Evolutionary conservation across 1,140 invertebrate species (phyloP).

Genomic region (Scaptomyza hsui): DNA sequence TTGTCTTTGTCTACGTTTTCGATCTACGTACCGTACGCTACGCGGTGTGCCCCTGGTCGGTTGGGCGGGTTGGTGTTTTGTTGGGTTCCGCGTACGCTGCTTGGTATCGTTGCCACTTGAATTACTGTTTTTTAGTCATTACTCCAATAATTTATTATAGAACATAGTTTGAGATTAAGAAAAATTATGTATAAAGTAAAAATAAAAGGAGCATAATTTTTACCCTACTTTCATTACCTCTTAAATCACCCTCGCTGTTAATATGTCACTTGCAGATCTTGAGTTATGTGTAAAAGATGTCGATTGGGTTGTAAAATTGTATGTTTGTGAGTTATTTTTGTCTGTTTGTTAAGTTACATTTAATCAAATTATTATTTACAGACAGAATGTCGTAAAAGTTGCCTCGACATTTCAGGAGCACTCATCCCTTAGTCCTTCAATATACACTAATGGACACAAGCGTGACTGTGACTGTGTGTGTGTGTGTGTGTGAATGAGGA

Average conservation of each 20-base stretch:
- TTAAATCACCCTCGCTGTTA: neutral
- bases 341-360: slow-evolving; percentile 63
- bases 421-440: slow-evolving; percentile 36
- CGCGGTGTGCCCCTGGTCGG: no score
- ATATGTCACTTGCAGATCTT: slow-evolving; percentile 11
- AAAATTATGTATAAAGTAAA: no score
- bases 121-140: no score
- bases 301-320: neutral
- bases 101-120: no score
- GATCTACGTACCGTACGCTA: no score
- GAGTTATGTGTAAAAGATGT: slow-evolving; percentile 26
- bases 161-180: no score
- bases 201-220: neutral
- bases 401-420: slow-evolving; percentile 69
- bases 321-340: slow-evolving; percentile 52
- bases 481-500: slow-evolving; percentile 11
- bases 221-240: neutral
- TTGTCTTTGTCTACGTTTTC: no score
- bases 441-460: slow-evolving; percentile 58
- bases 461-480: slow-evolving; percentile 21
- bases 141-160: no score
- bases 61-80: no score
- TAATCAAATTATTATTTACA: slow-evolving; percentile 74
- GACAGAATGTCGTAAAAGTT: slow-evolving; percentile 24
- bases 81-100: no score